These are phyloP conservation scores for Drosophila lacicola DNA, from an alignment of 2,888 invertebrate species.

Conservation along the genomic window DNA sequence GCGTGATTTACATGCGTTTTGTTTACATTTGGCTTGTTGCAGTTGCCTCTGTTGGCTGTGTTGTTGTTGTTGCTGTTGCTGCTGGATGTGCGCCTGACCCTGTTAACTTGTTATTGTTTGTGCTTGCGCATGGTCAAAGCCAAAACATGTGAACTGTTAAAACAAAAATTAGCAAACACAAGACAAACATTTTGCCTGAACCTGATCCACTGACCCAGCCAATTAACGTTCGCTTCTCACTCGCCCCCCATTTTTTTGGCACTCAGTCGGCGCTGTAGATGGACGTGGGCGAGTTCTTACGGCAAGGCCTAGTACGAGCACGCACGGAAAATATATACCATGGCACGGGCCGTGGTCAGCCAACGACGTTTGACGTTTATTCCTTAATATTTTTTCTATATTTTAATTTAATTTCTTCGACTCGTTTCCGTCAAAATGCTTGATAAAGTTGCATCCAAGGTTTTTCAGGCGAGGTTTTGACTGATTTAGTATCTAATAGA, in stretches of 20 bases:
- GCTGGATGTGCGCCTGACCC: conserved; percentile 34
- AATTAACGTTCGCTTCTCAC: conserved; percentile 19
- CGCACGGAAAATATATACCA: too few relatives aligned
- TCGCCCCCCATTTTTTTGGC: background rate
- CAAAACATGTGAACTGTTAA: conserved; percentile 62
- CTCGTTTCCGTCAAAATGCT: too few relatives aligned
- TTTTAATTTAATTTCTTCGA: too few relatives aligned
- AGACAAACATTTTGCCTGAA: conserved; percentile 39
- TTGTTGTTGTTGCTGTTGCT: conserved; percentile 29
- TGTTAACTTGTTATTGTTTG: conserved; percentile 62
- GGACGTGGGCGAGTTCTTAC: too few relatives aligned
- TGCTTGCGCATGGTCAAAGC: conserved; percentile 66
- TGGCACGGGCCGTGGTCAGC: too few relatives aligned
- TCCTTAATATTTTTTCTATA: too few relatives aligned
- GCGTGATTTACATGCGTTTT: conserved; percentile 76
- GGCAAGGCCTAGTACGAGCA: too few relatives aligned
- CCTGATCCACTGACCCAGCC: conserved; percentile 35
- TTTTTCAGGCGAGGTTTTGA: too few relatives aligned
- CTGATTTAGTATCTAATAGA: too few relatives aligned
- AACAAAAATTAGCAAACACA: conserved; percentile 54
- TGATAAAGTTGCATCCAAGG: too few relatives aligned
- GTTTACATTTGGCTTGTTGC: conserved; percentile 53
- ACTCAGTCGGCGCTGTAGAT: conserved; percentile 7
- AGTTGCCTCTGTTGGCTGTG: conserved; percentile 28
- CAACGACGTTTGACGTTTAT: too few relatives aligned